phyloP scores from a whole-genome alignment of 1,140 invertebrate species.

The Drosophila sp. region DNA sequence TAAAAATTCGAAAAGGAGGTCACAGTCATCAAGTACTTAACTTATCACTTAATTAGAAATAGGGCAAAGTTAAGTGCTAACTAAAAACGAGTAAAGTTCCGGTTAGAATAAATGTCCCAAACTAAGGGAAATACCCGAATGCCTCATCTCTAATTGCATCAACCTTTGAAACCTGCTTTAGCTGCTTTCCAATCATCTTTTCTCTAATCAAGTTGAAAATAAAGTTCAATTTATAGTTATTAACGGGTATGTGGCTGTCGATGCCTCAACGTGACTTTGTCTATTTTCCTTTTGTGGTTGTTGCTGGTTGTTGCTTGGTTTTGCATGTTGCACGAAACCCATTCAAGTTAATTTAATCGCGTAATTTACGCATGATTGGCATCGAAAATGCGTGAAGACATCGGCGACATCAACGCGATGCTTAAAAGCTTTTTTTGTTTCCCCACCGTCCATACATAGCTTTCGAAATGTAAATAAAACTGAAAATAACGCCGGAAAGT shows the following conservation, averaged over 20 bases:
- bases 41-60: too few relatives aligned
- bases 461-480: slow-evolving; percentile 77
- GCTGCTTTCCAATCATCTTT: neutral
- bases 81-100: too few relatives aligned
- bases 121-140: too few relatives aligned
- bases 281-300: slow-evolving; percentile 18
- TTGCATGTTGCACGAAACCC: slow-evolving; percentile 69
- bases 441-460: slow-evolving; percentile 40
- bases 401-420: slow-evolving; percentile 24
- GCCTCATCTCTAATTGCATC: too few relatives aligned
- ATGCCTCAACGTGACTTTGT: neutral
- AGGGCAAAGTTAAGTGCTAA: too few relatives aligned
- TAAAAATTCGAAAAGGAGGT: too few relatives aligned
- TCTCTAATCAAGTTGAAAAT: neutral
- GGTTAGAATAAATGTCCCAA: too few relatives aligned
- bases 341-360: slow-evolving; percentile 79
- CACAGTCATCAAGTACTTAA: too few relatives aligned
- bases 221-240: neutral
- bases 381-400: slow-evolving; percentile 66
- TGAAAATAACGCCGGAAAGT: slow-evolving; percentile 57
- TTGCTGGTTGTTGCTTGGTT: slow-evolving; percentile 15
- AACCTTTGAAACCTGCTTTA: too few relatives aligned
- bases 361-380: slow-evolving; percentile 81
- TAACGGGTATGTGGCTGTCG: neutral
- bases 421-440: slow-evolving; percentile 38